Base-by-base conservation (phyloP, 2,888 invertebrate genomes). In the Deilephila elpenor region DNA sequence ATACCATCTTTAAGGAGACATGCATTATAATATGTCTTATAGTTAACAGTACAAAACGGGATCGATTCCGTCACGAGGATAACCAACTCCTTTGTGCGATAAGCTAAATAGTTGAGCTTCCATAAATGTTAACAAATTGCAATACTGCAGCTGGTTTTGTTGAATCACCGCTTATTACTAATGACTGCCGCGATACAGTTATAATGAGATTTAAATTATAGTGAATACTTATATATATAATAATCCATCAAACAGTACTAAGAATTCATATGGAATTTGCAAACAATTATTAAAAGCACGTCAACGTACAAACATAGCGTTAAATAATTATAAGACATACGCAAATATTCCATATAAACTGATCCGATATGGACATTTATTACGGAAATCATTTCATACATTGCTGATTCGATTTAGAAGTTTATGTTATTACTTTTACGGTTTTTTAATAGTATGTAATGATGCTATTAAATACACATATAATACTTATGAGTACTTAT, bases 11-110 rank as follows among this genome's bases (percentile, higher is more conserved):
- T 37, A 37, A 5, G 1, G 34, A 37, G 34, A 37, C 34, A 37
- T 37, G 7, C 34, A 37, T 37, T 4, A 37, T 37, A 8, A 37
- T 8, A 37, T 8, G 1, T 7, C 53, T 25, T 25, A 37, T 51
- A 59, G 59, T 72, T 64, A 44, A 67, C 44, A 6, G 44, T 3
- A 51, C 20, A 32, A 70, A 51, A 51, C 53, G n/a, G 29, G 44
- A 70, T 70, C 37, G 17, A 71, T 29, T 70, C 34, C 32, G 70
- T 51, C 14, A 70, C 80, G 78, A 80, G 76, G 74, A 77, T 78
- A 82, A 77, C 77, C 75, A 71, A 76, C 25, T 77, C 78, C 77
- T 80, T 82, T 82, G 82, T 83, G 73, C 75, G 77, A 76, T 74
- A 59, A 59, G 44, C 59, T 32, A 20, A 76, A 74, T 71, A 56